phyloP scores from a whole-genome alignment of 2,888 invertebrate species.

The Auanema sp. region DNA sequence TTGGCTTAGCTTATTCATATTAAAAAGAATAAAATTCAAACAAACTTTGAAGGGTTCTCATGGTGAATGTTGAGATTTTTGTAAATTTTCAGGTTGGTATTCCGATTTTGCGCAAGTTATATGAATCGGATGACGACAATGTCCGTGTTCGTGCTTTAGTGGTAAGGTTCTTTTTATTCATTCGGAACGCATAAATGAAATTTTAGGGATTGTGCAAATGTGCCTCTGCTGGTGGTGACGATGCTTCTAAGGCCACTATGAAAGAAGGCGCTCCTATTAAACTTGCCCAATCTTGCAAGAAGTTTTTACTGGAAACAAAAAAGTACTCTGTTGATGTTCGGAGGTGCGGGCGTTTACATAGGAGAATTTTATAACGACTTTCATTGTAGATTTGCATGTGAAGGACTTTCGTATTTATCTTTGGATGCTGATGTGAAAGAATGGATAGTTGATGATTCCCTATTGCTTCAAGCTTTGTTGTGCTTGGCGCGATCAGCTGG shows the following conservation, averaged over 20 bases:
- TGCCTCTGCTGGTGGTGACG: constrained; percentile 86
- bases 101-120: constrained; percentile 88
- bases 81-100: constrained; percentile 77
- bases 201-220: constrained; percentile 84
- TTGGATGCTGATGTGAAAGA: constrained; percentile 98
- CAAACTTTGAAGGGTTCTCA: too few relatives aligned
- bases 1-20: not conserved
- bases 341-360: constrained; percentile 19
- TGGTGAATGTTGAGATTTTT: too few relatives aligned
- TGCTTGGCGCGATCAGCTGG: constrained; percentile 46
- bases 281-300: constrained; percentile 88
- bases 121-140: constrained; percentile 84
- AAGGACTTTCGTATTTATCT: constrained; percentile 84
- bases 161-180: constrained; percentile 66
- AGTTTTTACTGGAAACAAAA: constrained; percentile 66
- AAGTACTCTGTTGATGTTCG: constrained; percentile 58
- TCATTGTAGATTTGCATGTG: constrained; percentile 56
- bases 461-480: constrained; percentile 71
- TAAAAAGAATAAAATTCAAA: not conserved
- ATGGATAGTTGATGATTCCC: constrained; percentile 82
- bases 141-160: constrained; percentile 74
- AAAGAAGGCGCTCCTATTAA: constrained; percentile 90
- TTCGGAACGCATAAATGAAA: not conserved
- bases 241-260: constrained; percentile 90
- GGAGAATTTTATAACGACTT: not conserved